Base-by-base conservation (phyloP, 2,888 invertebrate species). In the Halictus ligatus region DNA sequence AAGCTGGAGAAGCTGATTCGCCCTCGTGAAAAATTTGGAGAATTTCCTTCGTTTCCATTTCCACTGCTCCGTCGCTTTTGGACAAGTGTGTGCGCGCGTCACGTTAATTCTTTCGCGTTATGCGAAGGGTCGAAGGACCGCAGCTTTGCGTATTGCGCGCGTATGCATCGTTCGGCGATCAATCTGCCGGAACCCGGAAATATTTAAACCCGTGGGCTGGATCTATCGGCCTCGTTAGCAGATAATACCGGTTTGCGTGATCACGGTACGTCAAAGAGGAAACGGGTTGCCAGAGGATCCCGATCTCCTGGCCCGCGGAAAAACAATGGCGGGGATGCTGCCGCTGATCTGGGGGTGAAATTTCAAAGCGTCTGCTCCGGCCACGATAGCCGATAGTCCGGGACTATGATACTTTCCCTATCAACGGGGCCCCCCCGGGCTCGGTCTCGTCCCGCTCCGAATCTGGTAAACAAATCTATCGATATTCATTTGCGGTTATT, bases 391-490 rank as follows among this genome's bases (percentile, higher is more conserved):
- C 25, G 12, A 73, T 48, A 21, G 40, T 12, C 48, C 29, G 15
- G 35, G 13, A 18, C n/a, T 80, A 40, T 13, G 35, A 64, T 76
- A 60, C 46, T 86, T 78, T 75, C 40, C 35, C 64, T 48, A 86
- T 86, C 64, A 77, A 79, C 64, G 60, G 13, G 15, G 58, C 12
- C 10, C 12, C 58, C 12, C 58, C n/a, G n/a, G 6, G 13, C 6
- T 15, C n/a, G n/a, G 25, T 71, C 40, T 29, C 15, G n/a, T 58
- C n/a, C 4, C 40, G 25, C 15, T 12, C 8, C 21, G 75, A 75
- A 78, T 84, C 50, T 58, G 79, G 64, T 75, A 87, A 87, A 87
- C 87, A 87, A 80, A 87, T 87, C 87, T 81, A 87, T 87, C 87
- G 79, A 84, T 87, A 87, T 87, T 87, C 87, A 87, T 81, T 83